phyloP scores from a whole-genome alignment of 2,888 invertebrate species.

The Elysia crispata region DNA sequence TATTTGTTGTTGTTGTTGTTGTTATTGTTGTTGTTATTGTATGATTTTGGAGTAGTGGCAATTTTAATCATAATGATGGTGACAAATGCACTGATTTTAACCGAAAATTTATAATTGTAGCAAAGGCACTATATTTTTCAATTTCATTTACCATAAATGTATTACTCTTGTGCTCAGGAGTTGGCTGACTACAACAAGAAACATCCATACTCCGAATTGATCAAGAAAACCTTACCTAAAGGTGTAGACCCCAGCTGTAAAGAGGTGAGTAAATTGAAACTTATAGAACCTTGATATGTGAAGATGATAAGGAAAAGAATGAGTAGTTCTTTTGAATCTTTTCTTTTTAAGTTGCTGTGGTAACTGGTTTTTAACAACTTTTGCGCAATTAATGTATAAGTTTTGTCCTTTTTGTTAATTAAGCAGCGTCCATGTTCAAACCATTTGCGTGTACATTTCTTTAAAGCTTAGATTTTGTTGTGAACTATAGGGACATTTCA shows the following conservation, averaged over 20 bases:
- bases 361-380: not conserved
- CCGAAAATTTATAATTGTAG: too few species aligned
- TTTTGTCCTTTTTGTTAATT: too few species aligned
- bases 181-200: constrained; percentile 59
- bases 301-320: not conserved
- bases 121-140: not conserved
- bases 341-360: not conserved
- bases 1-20: too few species aligned
- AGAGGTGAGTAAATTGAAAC: constrained; percentile 59
- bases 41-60: not conserved
- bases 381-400: not conserved
- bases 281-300: not conserved
- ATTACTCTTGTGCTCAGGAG: constrained; percentile 56
- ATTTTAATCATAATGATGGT: not conserved
- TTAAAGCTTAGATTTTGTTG: too few species aligned
- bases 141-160: not conserved
- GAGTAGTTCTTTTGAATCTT: not conserved
- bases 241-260: constrained; percentile 65
- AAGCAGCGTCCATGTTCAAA: too few species aligned
- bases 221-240: constrained; percentile 58
- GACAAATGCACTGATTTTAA: not conserved
- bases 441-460: too few species aligned
- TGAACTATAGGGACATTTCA: too few species aligned
- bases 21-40: too few species aligned
- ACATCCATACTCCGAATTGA: constrained; percentile 59